A percentile compares a stretch with the other conserved stretches of the same genome.
phyloP scores from a whole-genome alignment of 2,797 vertebrate species.

The Enteromius thamalakanensis region DNA sequence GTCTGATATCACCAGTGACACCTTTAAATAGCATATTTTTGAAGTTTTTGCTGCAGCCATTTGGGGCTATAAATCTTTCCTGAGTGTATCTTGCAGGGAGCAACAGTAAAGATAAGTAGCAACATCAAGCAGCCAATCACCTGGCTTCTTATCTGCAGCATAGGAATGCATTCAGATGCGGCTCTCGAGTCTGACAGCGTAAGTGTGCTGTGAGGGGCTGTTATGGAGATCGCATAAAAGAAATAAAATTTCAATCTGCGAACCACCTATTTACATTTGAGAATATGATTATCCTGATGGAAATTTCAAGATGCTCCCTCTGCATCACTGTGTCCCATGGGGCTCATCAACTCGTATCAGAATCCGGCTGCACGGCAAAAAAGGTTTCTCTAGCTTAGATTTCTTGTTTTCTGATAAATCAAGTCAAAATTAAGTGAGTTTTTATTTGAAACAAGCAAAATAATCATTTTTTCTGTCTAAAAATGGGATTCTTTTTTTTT shows the following conservation, averaged over 20 bases:
- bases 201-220: constrained; percentile 20
- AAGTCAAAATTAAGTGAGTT: no score
- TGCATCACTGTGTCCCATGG: not conserved
- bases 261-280: constrained; percentile 60
- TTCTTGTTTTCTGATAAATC: no score
- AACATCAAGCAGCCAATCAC: constrained; percentile 49
- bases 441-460: no score
- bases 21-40: constrained; percentile 44
- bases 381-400: no score
- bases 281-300: constrained; percentile 39
- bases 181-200: constrained; percentile 38
- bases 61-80: constrained; percentile 37
- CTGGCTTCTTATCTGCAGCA: constrained; percentile 48
- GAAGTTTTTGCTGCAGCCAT: constrained; percentile 9
- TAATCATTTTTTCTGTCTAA: no score
- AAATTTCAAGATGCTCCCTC: constrained; percentile 49
- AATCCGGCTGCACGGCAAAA: not conserved
- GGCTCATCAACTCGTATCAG: not conserved
- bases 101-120: constrained; percentile 44
- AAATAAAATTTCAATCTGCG: constrained; percentile 61
- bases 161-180: constrained; percentile 42
- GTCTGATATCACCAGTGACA: not conserved
- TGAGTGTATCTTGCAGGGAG: constrained; percentile 21
- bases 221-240: constrained; percentile 46
- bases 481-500: no score